Evolutionary conservation across 2,113 vertebrate species (phyloP), one percentile per base, ranked within the genome.

Genomic region (Cheilinus undulatus): DNA sequence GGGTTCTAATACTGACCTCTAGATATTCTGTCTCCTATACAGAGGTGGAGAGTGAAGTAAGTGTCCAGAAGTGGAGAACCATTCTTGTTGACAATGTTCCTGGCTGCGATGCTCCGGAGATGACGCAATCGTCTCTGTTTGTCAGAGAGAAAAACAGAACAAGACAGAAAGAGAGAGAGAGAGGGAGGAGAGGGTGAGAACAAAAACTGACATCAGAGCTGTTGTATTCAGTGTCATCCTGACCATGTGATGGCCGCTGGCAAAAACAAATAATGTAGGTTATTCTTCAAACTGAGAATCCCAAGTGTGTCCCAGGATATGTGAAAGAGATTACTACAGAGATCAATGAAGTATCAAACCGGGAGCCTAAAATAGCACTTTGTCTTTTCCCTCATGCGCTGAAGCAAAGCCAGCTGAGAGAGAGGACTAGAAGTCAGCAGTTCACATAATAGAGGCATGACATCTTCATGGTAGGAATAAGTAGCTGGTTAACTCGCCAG

Each of bases 31-130:
- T 94, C 28, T 0, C 84, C 93, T 74, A 91, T 89, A 83, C 95
- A 97, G 78, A 98, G 90, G 86, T 99, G 97, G 68, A 99, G 97
- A 12, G 96, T 99, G 91, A 99, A 99, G 89, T 95, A 99, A 0
- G 97, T 99, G 77, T 99, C 97, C 76, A 99, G 89, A 51, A 99
- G 95, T 11, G 95, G 95, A 52, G 93, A 96, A 27, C 96, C 97
- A 89, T 97, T 97, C 92, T 86, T 97, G 84, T 95, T 97, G 63
- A 97, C 85, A 2, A 99, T 96, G 91, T 99, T 99, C 34, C 98
- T 94, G 2, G 97, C 97, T 2, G 98, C 97, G 0, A 99, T 97
- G 80, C 95, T 99, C 66, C 97, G 95, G 61, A 99, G 95, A 61
- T 99, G 97, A 60, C 97, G 95, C 75, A 99, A 93, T 5, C 98